Base-by-base conservation (phyloP, 1,140 invertebrate genomes). In the Drosophila bocqueti region DNA sequence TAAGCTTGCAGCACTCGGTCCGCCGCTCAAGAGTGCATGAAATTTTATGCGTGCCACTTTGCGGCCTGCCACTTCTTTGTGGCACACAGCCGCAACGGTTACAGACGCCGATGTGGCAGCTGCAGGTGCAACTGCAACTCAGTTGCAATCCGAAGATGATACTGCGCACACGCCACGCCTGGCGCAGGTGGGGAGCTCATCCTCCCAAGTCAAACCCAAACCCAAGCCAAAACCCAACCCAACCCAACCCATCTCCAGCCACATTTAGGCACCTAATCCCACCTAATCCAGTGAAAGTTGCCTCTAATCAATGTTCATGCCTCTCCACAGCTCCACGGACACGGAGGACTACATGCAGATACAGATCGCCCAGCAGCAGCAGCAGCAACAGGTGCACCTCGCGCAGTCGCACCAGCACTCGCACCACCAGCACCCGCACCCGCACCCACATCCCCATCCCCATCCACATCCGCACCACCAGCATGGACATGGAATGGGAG, bases 281-380 rank as follows among this genome's bases (percentile, higher is more conserved):
- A 36, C n/a, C 24, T 4, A 47, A 24, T 15, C 16, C 59, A 60
- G 59, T 68, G 64, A 64, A 76, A 77, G 69, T 73, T 10, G 31
- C 24, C 13, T 26, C 54, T 40, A 40, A 38, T 29, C 49, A 13
- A 34, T 52, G 50, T 3, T 6, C n/a, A 11, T 43, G 31, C 10
- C 4, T 29, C 21, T 47, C 15, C 64, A 49, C 67, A 93, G 92
- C 65, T 93, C 92, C 75, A 92, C 92, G 26, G 92, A 93, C 26
- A 91, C 87, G 57, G 92, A 93, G 89, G 92, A 93, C 69, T 93
- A 93, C 59, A 93, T 93, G 92, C 92, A 93, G 67, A 92, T 93
- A 50, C 86, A 91, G 59, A 84, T 93, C 60, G 78, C 90, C 40
- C 80, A 90, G 47, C 92, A 91, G 40, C 83, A 90, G 43, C 90